Percentiles rank a stretch among this genome's conserved stretches.
Conservation (phyloP, 2,888 invertebrate genomes). For the Petrolisthes cinctipes region DNA sequence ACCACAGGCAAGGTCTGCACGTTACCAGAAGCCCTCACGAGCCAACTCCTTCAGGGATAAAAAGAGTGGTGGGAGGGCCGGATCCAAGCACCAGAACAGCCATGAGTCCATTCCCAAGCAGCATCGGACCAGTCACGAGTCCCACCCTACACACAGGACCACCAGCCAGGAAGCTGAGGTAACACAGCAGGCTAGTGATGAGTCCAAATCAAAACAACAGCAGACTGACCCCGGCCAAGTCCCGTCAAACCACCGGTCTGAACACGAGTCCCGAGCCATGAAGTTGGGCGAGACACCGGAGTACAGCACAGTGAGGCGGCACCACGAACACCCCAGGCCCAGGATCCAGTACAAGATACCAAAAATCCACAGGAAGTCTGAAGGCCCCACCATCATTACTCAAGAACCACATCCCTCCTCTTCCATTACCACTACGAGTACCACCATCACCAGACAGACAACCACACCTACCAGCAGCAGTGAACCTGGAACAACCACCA, state of each 20-base stretch:
- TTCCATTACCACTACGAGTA: not conserved
- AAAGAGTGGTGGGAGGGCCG: not conserved
- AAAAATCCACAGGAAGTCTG: constrained; percentile 12
- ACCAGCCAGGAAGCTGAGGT: not conserved
- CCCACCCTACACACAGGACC: not conserved
- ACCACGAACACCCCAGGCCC: constrained; percentile 13
- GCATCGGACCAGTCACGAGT: not conserved
- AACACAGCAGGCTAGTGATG: not conserved
- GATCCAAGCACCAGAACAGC: not conserved
- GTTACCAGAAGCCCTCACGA: constrained; percentile 38
- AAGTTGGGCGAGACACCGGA: constrained; percentile 37
- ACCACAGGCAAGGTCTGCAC: constrained; percentile 19
- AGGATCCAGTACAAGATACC: constrained; percentile 19
- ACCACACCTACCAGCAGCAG: not conserved
- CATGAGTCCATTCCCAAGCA: not conserved
- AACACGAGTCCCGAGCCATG: constrained; percentile 27
- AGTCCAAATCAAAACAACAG: not conserved
- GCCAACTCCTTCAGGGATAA: constrained; percentile 13
- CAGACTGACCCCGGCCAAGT: too few species aligned
- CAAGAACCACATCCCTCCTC: not conserved
- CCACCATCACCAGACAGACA: not conserved
- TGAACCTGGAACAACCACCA: constrained; percentile 10
- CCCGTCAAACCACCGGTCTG: not conserved
- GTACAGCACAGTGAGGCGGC: constrained; percentile 6
- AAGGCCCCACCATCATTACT: not conserved